Evolutionary conservation across 1,140 invertebrate species (phyloP), one percentile per base, ranked within the genome.

Genomic region (Melipona quadrifasciata): DNA sequence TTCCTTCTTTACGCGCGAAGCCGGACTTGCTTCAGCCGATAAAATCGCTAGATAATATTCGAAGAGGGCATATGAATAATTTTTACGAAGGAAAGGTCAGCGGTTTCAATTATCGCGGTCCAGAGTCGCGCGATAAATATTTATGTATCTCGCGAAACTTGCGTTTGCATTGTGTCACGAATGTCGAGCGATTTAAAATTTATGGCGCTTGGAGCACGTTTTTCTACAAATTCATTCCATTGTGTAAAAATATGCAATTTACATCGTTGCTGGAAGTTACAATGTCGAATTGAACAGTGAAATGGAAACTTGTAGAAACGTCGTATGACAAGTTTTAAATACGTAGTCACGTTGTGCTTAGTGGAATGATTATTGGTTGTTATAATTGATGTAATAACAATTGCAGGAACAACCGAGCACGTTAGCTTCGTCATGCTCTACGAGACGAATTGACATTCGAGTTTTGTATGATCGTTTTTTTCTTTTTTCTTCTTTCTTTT

Each of bases 61-160:
- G 3, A 24, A 21, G 17, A 11, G 24, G 10, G 39, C 39, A 24
- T 5, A 11, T 12, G 34, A 39, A 39, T 68, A 39, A 39, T 21
- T 12, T 39, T 8, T 21, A 68, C 5, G 67, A 39, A 19, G 5
- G 1, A 0, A 21, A 34, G 19, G 34, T 34, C 39, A 51, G 5
- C 11, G 5, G 10, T 31, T 47, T 73, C 31, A 34, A 68, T 19
- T 1, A 34, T 58, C 53, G 67, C 8, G 39, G 10, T 73, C 3
- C 8, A 14, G 16, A 47, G 83, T 83, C 76, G 77, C 16, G 12
- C 3, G 21, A 68, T 70, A 53, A 80, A 67, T 57, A 55, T 80
- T 21, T 76, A 76, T 61, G 11, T 1, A 11, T 24, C 10, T 75
- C 8, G 31, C 2, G 21, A 4, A 24, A 61, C 5, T 47, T 47